Evolutionary conservation across 37 sponge, comb jelly and placozoan species (phyloP).

Genomic region (Chondrilla cf. caribensis): DNA sequence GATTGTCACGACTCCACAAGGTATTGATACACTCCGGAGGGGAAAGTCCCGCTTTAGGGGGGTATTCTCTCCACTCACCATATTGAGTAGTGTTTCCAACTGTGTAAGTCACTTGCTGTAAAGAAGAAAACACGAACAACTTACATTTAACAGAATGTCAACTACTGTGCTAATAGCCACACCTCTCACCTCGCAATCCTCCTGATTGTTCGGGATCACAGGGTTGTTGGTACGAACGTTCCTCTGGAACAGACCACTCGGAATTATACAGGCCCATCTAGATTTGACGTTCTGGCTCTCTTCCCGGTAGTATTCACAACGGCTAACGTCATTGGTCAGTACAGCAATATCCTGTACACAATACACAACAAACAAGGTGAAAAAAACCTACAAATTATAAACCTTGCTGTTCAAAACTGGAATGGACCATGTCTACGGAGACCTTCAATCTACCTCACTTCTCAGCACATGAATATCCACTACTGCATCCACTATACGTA

Average conservation of each 20-base stretch:
- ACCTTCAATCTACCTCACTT: too few species aligned
- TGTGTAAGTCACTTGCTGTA: background rate
- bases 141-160: background rate
- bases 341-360: constrained; percentile 84
- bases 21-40: constrained; percentile 84
- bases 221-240: constrained; percentile 22
- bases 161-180: too few species aligned
- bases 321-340: constrained; percentile 76
- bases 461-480: too few species aligned
- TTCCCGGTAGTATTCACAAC: constrained; percentile 77
- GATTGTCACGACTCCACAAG: constrained; percentile 93
- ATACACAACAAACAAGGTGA: background rate
- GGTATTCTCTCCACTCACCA: constrained; percentile 63
- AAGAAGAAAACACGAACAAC: background rate
- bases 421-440: too few species aligned
- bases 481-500: too few species aligned
- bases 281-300: constrained; percentile 90
- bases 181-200: constrained; percentile 58
- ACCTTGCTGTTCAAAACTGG: too few species aligned
- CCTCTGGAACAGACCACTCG: constrained; percentile 35
- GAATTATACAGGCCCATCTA: constrained; percentile 75
- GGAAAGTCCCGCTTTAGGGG: constrained; percentile 42
- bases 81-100: background rate
- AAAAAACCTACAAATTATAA: too few species aligned
- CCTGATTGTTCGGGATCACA: constrained; percentile 79